Evolutionary conservation across 2,888 invertebrate genomes (phyloP), one percentile per base, ranked within the genome.

Genomic region (Xestobium rufovillosum): DNA sequence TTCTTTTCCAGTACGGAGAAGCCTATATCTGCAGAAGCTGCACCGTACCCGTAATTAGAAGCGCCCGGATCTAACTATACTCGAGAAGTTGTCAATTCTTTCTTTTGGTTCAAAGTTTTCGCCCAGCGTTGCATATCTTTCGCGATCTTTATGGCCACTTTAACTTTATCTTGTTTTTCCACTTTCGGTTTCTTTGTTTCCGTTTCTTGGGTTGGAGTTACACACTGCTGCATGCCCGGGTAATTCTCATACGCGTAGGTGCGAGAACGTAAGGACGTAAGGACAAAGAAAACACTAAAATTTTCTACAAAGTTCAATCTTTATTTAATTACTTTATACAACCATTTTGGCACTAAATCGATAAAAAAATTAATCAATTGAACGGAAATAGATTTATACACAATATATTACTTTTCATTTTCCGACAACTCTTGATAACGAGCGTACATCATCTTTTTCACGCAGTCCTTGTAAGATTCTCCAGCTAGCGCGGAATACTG

Each of bases 101-200:
- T 96, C 68, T 92, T 92, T 62, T 96, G 95, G 62, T 97, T 97
- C 45, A 96, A 69, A 8, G 90, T 90, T 54, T 96, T 90, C 0
- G 97, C 98, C 98, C 98, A 98, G 40, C 83, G 76, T 57, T 83
- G 84, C 88, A 88, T 88, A 52, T 88, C 86, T 69, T 96, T 96
- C 0, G 95, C 95, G 50, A 96, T 95, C 65, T 94, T 92, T 61
- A 96, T 95, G 3, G 96, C 96, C 8, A 92, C 91, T 68, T 95
- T 95, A n/a, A n/a, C n/a, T 69, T 95, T 94, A 53, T 94, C 94
- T 42, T 86, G 87, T 52, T 88, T 88, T 29, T 75, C 80, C 50
- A 76, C 79, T 53, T 78, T 78, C 43, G 72, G 72, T 61, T 84
- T 86, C 63, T 79, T 80, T 43, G 76, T 70, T 53, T 71, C 70